Conservation (phyloP, 2,888 invertebrate genomes). For the Trissolcus brochymenae region DNA sequence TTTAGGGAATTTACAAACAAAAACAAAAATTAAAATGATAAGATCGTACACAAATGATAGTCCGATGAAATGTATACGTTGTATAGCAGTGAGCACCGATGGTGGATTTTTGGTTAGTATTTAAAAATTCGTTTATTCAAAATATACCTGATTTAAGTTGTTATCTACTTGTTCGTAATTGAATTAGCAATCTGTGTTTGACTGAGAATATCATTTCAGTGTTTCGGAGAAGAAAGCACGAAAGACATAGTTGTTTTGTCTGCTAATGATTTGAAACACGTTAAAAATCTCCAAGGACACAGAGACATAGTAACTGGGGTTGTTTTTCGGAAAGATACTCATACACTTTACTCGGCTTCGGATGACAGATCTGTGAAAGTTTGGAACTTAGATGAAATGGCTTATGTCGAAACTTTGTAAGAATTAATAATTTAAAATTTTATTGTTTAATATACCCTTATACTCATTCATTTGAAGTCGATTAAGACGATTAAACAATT, state of each 20-base stretch:
- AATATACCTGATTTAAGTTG: too few relatives aligned
- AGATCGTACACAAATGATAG: slow-evolving; percentile 66
- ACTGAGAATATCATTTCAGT: background rate
- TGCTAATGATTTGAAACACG: slow-evolving; percentile 84
- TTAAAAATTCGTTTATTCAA: too few relatives aligned
- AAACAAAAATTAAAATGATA: slow-evolving; percentile 78
- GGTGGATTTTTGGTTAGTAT: slow-evolving; percentile 85
- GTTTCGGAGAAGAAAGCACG: slow-evolving; percentile 80
- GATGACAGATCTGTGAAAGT: slow-evolving; percentile 91
- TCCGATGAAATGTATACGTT: slow-evolving; percentile 68
- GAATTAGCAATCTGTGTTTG: background rate
- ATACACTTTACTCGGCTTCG: slow-evolving; percentile 89
- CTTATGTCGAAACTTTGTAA: slow-evolving; percentile 94
- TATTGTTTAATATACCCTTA: too few relatives aligned
- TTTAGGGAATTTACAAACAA: slow-evolving; percentile 80
- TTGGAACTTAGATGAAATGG: slow-evolving; percentile 97
- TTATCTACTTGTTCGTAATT: too few relatives aligned
- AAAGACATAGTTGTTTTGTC: slow-evolving; percentile 90
- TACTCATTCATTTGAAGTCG: too few relatives aligned
- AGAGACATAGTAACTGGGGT: slow-evolving; percentile 85
- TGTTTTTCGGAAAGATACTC: slow-evolving; percentile 89
- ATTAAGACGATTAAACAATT: too few relatives aligned
- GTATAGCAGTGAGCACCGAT: slow-evolving; percentile 79
- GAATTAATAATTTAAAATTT: slow-evolving; percentile 47
- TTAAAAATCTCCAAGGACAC: slow-evolving; percentile 90